Base-by-base conservation (phyloP, 2,113 vertebrate genomes). In the Corythornis vintsioides region DNA sequence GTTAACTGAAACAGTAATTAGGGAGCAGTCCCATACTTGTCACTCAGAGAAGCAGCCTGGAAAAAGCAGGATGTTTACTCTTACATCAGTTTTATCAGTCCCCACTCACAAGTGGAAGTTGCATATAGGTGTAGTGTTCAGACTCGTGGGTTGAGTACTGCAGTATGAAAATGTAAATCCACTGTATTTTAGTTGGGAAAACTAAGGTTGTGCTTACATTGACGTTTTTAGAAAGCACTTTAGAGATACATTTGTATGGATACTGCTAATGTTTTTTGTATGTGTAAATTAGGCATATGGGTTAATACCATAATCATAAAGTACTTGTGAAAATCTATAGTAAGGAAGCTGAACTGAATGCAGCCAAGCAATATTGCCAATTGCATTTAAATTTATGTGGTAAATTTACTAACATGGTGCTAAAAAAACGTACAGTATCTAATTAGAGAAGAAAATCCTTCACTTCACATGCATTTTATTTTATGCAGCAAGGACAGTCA, bases 311-410 rank as follows among this genome's bases (percentile, higher is more conserved):
- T 91, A 97, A 95, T 90, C 56, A 69, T 67, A 84, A 59, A 88
- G 74, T 91, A 93, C 93, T 90, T 85, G 61, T 95, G 79, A 77
- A 89, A 88, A 89, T 94, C 85, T 78, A 53, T 31, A 79, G 80
- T 53, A 72, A 70, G 80, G 48, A 88, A 92, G 83, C 86, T 21
- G 45, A 96, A 83, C 52, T 92, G 89, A 86, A 86, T 67, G 78
- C 63, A 84, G 83, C 80, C 79, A 96, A 94, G 90, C 86, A 85
- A 96, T 96, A 96, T 87, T 89, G 86, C 90, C 97, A 95, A 93
- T 67, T 91, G 90, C 94, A 91, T 97, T 94, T 94, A 96, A 97
- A 97, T 97, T 97, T 97, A 97, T 97, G 95, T 97, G 89, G 90
- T 91, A 93, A 94, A 92, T 97, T 97, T 97, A 97, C 97, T 97